Evolutionary conservation across 2,888 invertebrate genomes (phyloP).

Genomic region (Cryptocephalus moraei): DNA sequence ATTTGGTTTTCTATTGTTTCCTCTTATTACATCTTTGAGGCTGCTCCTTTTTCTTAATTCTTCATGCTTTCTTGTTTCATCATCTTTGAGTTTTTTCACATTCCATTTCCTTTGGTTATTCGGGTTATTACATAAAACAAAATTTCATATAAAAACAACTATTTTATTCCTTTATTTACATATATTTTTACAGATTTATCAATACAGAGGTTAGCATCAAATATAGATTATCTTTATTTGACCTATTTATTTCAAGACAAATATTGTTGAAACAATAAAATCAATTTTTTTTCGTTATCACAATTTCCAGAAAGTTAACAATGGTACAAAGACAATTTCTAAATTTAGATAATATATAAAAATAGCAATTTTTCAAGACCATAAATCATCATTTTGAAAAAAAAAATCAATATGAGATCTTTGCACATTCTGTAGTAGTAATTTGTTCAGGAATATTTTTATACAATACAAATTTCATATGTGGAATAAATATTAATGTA

Average conservation of each 20-base stretch:
- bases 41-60: too few species aligned
- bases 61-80: too few species aligned
- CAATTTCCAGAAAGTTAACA: conserved; percentile 35
- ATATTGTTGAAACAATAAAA: conserved; percentile 24
- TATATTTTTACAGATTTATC: conserved; percentile 29
- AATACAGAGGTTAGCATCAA: conserved; percentile 35
- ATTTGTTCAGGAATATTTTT: background rate
- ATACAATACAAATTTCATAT: too few species aligned
- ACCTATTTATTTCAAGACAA: conserved; percentile 21
- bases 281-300: conserved; percentile 26
- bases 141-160: conserved; percentile 28
- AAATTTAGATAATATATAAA: conserved; percentile 21
- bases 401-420: conserved; percentile 19
- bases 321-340: conserved; percentile 22
- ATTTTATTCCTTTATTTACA: conserved; percentile 30
- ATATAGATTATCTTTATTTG: conserved; percentile 32
- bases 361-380: conserved; percentile 23
- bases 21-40: too few species aligned
- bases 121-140: conserved; percentile 10
- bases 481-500: too few species aligned
- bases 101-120: too few species aligned
- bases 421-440: conserved; percentile 9
- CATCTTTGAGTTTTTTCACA: too few species aligned
- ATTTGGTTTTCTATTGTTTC: too few species aligned
- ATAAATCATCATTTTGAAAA: conserved; percentile 4